These are phyloP conservation scores for Eudemis profundana DNA, from an alignment of 2,888 invertebrate species.

Conservation along the genomic window DNA sequence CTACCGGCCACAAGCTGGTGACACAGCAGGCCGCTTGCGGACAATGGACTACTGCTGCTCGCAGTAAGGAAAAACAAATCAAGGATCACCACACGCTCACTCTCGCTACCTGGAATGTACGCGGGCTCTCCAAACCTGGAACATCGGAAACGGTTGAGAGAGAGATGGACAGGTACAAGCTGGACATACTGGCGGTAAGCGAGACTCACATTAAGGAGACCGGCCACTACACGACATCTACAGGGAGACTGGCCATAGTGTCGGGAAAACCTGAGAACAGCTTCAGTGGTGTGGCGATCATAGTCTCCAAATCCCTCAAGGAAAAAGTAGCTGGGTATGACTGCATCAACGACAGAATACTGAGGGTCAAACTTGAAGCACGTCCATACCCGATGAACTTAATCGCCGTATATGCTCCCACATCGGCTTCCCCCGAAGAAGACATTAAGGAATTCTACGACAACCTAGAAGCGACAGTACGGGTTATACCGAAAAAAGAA, in stretches of 20 bases:
- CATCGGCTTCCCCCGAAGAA: too few relatives aligned
- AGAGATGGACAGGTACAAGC: not conserved
- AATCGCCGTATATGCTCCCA: not conserved
- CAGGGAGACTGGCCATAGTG: not conserved
- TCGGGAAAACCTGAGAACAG: not conserved
- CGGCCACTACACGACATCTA: not conserved
- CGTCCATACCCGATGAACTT: not conserved
- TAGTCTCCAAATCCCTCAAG: not conserved
- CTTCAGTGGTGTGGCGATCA: not conserved
- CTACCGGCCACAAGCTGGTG: not conserved
- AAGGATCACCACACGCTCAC: not conserved
- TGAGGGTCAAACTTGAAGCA: not conserved
- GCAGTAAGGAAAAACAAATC: not conserved
- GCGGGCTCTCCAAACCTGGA: not conserved
- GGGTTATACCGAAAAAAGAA: not conserved
- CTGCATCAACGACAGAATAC: not conserved
- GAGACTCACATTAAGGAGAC: not conserved
- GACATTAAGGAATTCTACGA: not conserved
- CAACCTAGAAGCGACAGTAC: not conserved
- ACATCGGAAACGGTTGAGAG: not conserved
- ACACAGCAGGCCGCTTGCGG: slow-evolving; percentile 1
- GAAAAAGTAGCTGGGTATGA: not conserved
- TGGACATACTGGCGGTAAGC: not conserved
- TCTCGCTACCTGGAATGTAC: not conserved
- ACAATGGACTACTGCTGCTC: slow-evolving; percentile 2